phyloP scores from a whole-genome alignment of 2,113 vertebrate genomes.

The Anolis sagrei region DNA sequence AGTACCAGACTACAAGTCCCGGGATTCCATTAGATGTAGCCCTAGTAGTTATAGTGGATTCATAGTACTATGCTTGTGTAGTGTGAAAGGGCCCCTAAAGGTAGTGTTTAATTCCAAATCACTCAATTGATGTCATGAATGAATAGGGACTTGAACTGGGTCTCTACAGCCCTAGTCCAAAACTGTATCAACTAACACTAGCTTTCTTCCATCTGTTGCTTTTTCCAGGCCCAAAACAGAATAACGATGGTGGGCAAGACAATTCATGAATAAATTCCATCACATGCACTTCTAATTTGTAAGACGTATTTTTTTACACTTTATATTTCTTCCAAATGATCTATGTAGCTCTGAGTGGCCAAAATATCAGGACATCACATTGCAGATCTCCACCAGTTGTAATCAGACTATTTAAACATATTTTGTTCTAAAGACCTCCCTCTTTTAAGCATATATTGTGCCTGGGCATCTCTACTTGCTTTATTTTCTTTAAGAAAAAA shows the following conservation, averaged over 20 bases:
- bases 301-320: not conserved
- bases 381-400: not conserved
- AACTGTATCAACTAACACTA: not conserved
- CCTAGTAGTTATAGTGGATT: too few relatives aligned
- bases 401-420: not conserved
- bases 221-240: not conserved
- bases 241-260: not conserved
- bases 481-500: not conserved
- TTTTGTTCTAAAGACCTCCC: not conserved
- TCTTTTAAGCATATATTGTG: constrained; percentile 12
- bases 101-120: not conserved
- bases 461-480: constrained; percentile 25
- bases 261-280: too few relatives aligned
- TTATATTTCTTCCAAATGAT: not conserved
- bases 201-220: not conserved
- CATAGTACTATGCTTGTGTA: too few relatives aligned
- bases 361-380: not conserved
- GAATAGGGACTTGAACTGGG: not conserved
- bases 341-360: not conserved
- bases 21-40: too few relatives aligned
- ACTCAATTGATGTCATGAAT: not conserved
- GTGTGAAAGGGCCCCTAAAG: not conserved
- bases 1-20: too few relatives aligned
- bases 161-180: too few relatives aligned
- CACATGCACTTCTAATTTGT: too few relatives aligned